A percentile compares a stretch with the other conserved stretches of the same genome.
Conservation (phyloP, 2,888 invertebrate species). For the Cryptocephalus moraei region DNA sequence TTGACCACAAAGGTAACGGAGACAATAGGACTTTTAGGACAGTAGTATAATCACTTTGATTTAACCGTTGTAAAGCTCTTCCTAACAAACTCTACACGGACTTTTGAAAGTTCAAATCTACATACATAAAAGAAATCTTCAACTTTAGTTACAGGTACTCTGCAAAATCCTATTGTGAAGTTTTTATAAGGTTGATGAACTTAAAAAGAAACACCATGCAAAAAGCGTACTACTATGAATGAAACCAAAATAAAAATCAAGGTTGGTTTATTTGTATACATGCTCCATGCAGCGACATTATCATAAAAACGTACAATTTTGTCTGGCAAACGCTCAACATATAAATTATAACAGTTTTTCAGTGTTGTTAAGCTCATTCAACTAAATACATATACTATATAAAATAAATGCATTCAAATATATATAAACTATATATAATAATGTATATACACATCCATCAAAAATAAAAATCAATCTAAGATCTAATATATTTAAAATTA, state of each 20-base stretch:
- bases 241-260: slow-evolving; percentile 13
- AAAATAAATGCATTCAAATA: slow-evolving; percentile 5
- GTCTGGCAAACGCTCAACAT: no score
- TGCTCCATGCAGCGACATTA: slow-evolving; percentile 13
- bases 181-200: background rate
- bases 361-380: no score
- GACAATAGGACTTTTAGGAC: background rate
- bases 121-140: no score
- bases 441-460: slow-evolving; percentile 10
- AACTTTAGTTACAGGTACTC: no score
- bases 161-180: background rate
- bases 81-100: no score
- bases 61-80: no score
- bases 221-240: slow-evolving; percentile 3
- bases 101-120: no score
- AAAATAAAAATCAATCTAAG: slow-evolving; percentile 7
- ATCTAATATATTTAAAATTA: slow-evolving; percentile 6
- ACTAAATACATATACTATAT: background rate
- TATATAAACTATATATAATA: slow-evolving; percentile 1
- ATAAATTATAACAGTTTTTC: no score
- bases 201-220: background rate
- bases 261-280: slow-evolving; percentile 5
- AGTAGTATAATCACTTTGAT: no score
- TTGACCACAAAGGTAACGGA: background rate
- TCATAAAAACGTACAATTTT: background rate